Conservation (phyloP, 1,140 invertebrate species). For the Drosophila nikananu region DNA sequence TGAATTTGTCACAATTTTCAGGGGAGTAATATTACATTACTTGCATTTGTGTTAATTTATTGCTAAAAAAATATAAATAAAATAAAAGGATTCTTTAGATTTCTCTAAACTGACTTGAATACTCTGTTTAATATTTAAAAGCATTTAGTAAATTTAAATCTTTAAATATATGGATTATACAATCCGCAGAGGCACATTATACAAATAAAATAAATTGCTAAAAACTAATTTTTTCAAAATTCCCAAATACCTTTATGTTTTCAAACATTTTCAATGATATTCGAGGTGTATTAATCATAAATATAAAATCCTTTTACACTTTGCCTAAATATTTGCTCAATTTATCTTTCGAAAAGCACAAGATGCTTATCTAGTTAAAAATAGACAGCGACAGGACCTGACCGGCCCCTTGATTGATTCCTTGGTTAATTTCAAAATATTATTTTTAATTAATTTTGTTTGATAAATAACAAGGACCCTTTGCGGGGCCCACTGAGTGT, state of each 20-base stretch:
- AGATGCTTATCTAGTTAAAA: constrained; percentile 10
- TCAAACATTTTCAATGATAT: background rate
- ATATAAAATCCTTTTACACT: too few species aligned
- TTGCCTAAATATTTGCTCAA: background rate
- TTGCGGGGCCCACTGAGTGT: constrained; percentile 28
- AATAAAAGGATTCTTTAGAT: background rate
- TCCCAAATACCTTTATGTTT: background rate
- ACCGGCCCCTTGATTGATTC: constrained; percentile 19
- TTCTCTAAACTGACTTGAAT: background rate
- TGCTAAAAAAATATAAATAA: background rate
- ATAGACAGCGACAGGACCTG: background rate
- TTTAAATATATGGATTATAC: too few species aligned
- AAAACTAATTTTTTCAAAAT: background rate
- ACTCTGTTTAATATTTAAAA: background rate
- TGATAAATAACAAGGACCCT: constrained; percentile 37
- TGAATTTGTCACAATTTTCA: background rate
- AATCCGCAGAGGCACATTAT: too few species aligned
- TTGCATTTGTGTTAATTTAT: background rate
- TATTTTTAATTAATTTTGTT: constrained; percentile 50
- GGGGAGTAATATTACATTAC: background rate
- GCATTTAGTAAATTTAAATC: background rate
- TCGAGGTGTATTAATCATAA: background rate
- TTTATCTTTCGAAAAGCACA: background rate
- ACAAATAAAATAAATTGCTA: too few species aligned
- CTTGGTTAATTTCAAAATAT: constrained; percentile 37